Evolutionary conservation across 2,888 invertebrate species (phyloP), one percentile per base, ranked within the genome.

Genomic region (Apotomis capreana): DNA sequence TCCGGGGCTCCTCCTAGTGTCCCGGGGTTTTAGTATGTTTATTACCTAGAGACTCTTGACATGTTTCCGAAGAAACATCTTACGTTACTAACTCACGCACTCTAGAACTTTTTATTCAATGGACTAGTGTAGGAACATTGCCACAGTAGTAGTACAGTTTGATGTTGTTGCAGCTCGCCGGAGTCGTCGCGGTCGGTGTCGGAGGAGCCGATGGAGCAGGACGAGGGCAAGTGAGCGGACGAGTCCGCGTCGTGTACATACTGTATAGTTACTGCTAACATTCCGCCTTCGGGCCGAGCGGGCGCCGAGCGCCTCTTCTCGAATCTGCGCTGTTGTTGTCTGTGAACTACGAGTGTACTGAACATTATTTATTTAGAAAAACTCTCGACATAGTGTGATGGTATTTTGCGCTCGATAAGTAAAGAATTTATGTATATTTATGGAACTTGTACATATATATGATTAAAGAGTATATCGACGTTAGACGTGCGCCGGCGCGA

Each of bases 181-280:
- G 95, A 95, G 80, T 94, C 95, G 86, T 95, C 95, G 82, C 95
- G 95, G 80, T 95, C 95, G 86, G 95, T 94, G 85, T 95, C 95
- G 74, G 96, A 96, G 83, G 97, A 97, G 91, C 97, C 97, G 67
- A 97, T 97, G 97, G 97, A 97, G 87, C 96, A 97, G 90, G 97
- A 97, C 90, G 96, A 96, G 87, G 95, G 94, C 84, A 96, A 96
- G 94, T 96, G 95, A 95, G 88, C 78, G 75, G 55, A n/a, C 70
- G 51, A 64, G 63, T 9, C 9, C 6, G 8, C 2, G 9, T 49
- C 9, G 49, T 49, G 49, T 10, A 49, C 49, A 10, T 10, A 49
- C 49, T 40, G 52, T 44, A 40, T 40, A 57, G 67, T 40, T 59
- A 52, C 70, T 59, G 59, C 62, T 13, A 46, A 36, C 54, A 44